Evolutionary conservation across 1,140 invertebrate species (phyloP), one percentile per base, ranked within the genome.

Genomic region (Protaetia brevitarsis): DNA sequence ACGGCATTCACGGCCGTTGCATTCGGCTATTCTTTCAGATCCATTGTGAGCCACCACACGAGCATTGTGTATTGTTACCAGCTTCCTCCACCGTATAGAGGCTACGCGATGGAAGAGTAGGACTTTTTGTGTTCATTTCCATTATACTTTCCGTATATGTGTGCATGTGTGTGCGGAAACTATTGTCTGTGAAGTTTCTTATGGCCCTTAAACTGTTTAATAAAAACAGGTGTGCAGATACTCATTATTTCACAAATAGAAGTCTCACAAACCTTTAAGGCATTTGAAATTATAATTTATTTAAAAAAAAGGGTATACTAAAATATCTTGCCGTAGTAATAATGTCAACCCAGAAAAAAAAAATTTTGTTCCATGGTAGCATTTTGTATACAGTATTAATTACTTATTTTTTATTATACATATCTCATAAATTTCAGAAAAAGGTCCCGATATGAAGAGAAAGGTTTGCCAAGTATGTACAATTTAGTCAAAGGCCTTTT

Each of bases 101-200:
- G n/a, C 67, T 63, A 51, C 62, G 19, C 71, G 63, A 65, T 68
- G 68, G 70, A 63, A 69, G 68, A 62, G 31, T 26, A 59, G 70
- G 71, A 71, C 73, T 73, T 73, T 73, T 71, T 73, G 66, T 71
- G 68, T 70, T 71, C 72, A 69, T 70, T 70, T 69, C 69, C 69
- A 72, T 75, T 75, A 70, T 73, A 72, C 70, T 71, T 70, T 51
- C 13, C 26, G 41, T 21, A 51, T 51, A 51, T 19, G 31, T 34
- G 31, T 72, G 69, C 70, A 73, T 74, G 36, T 62, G 19, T 31
- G 69, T 68, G 68, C 66, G 73, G 67, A 71, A 68, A 65, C 71
- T 65, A 74, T 74, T 73, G 73, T 72, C 68, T 69, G 28, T 59
- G 66, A 28, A 51, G 56, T 71, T 73, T 66, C 67, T 73, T 63